Conservation (phyloP, 23 tunicate genomes). For the Ascidia mentula region DNA sequence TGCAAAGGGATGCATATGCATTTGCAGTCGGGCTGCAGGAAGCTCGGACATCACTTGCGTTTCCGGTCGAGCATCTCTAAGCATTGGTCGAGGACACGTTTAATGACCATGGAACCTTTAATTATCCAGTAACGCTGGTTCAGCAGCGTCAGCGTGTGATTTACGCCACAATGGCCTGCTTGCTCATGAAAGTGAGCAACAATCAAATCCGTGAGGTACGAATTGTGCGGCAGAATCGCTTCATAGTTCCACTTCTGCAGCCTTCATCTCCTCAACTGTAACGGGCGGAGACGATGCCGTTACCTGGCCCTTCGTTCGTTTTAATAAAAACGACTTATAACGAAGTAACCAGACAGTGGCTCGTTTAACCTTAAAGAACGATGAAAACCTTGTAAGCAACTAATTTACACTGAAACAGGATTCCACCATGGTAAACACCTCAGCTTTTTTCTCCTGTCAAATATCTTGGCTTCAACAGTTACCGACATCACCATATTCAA, state of each 20-base stretch:
- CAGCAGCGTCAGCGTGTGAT: slow-evolving; percentile 8
- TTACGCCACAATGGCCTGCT: slow-evolving; percentile 12
- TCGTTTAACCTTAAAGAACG: too few relatives aligned
- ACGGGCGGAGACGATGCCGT: too few relatives aligned
- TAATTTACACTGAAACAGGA: too few relatives aligned
- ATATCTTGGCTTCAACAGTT: background rate
- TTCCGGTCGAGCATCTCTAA: background rate
- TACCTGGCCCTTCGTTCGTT: too few relatives aligned
- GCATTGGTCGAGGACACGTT: background rate
- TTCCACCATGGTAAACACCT: background rate
- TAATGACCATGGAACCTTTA: background rate
- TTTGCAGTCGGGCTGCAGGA: background rate
- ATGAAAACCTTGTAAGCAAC: too few relatives aligned
- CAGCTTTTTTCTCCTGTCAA: too few relatives aligned
- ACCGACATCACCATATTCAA: background rate
- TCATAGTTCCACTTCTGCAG: too few relatives aligned
- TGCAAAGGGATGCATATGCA: too few relatives aligned
- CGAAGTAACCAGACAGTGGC: too few relatives aligned
- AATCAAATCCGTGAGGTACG: background rate
- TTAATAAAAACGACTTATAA: too few relatives aligned
- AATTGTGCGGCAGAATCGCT: background rate
- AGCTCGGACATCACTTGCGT: background rate
- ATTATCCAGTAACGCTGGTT: slow-evolving; percentile 4
- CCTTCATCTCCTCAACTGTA: too few relatives aligned
- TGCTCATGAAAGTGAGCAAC: background rate